Evolutionary conservation across 1,140 invertebrate species (phyloP).

Genomic region (Hypothenemus hampei): DNA sequence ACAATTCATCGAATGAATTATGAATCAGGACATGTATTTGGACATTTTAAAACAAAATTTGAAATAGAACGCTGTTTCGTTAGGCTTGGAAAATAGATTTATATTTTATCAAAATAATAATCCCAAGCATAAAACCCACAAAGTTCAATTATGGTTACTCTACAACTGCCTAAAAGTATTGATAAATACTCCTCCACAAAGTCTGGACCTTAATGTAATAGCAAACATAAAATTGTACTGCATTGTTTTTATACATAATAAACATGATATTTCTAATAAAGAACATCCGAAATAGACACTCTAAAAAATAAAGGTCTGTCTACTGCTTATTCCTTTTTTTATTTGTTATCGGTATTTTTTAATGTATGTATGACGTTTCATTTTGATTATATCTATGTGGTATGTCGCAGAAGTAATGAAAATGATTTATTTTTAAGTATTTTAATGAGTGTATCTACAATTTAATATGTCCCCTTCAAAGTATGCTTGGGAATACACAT

Average conservation of each 20-base stretch:
- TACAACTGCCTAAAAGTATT: background rate
- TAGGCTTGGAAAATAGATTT: background rate
- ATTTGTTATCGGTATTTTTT: background rate
- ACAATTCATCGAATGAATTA: background rate
- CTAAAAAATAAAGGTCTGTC: background rate
- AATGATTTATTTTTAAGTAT: too few species aligned
- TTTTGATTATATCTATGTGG: slow-evolving; percentile 1
- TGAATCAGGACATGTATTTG: too few species aligned
- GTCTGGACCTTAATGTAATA: background rate
- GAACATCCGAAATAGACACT: background rate
- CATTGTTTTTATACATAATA: too few species aligned
- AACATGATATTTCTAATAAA: background rate
- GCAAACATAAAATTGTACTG: background rate
- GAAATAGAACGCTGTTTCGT: background rate
- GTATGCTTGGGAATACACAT: too few species aligned
- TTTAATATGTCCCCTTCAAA: too few species aligned
- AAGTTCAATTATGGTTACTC: background rate
- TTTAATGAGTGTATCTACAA: too few species aligned
- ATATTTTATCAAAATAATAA: too few species aligned
- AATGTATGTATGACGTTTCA: background rate
- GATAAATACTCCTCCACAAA: background rate
- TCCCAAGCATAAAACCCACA: background rate
- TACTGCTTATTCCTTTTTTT: background rate
- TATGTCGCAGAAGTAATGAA: too few species aligned
- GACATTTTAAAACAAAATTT: too few species aligned